phyloP scores from a whole-genome alignment of 2,888 invertebrate species.

The Eupithecia pulchellata region DNA sequence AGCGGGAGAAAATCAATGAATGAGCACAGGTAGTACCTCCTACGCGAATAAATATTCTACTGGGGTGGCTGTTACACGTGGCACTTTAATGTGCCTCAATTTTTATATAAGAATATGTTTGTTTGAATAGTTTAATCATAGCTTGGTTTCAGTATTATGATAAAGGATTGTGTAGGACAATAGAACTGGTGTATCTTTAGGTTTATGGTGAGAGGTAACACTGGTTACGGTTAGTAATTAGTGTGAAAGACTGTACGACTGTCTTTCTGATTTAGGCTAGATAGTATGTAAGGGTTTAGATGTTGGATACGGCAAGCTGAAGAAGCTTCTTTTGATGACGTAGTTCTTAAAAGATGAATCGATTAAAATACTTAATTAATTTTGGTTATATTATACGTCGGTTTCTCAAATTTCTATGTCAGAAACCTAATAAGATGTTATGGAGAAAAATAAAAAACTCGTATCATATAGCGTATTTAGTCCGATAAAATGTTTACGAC shows the following conservation, averaged over 20 bases:
- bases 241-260: no score
- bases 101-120: slow-evolving; percentile 36
- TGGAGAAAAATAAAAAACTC: slow-evolving; percentile 31
- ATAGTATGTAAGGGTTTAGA: no score
- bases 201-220: no score
- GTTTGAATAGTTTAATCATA: neutral
- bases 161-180: neutral
- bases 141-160: neutral
- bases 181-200: no score
- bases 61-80: slow-evolving; percentile 65
- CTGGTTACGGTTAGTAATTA: no score
- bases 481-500: slow-evolving; percentile 42
- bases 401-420: neutral
- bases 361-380: no score
- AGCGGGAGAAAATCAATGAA: slow-evolving; percentile 71
- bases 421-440: neutral
- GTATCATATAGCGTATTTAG: slow-evolving; percentile 29
- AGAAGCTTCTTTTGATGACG: no score
- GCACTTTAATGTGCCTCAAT: slow-evolving; percentile 71
- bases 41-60: slow-evolving; percentile 79
- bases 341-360: no score
- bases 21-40: slow-evolving; percentile 68
- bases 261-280: no score
- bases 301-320: no score
- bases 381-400: no score